A percentile compares a stretch with the other conserved stretches of the same genome.
These are phyloP conservation scores for Hemicordylus capensis DNA, from an alignment of 2,113 vertebrate genomes.

Conservation along the genomic window DNA sequence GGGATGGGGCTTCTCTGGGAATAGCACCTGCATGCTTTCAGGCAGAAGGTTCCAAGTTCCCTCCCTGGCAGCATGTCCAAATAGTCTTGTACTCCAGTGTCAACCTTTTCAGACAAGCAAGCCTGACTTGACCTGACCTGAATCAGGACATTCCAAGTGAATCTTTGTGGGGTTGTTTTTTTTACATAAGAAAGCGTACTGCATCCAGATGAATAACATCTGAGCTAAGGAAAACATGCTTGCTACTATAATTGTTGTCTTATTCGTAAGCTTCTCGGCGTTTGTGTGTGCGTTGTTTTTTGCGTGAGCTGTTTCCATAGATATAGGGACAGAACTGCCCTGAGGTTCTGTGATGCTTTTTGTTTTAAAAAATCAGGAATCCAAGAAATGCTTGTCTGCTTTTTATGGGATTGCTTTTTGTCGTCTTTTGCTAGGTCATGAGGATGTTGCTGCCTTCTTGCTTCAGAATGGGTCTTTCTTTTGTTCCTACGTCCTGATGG, in stretches of 20 bases:
- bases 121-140: neutral
- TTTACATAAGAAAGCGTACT: neutral
- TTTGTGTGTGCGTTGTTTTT: neutral
- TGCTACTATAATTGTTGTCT: neutral
- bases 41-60: too few relatives aligned
- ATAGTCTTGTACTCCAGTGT: too few relatives aligned
- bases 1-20: too few relatives aligned
- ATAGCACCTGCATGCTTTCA: too few relatives aligned
- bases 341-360: neutral
- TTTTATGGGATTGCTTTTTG: neutral
- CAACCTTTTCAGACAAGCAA: too few relatives aligned
- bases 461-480: constrained; percentile 91
- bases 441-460: constrained; percentile 88
- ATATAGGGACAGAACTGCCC: neutral
- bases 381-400: too few relatives aligned
- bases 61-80: too few relatives aligned
- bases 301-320: neutral
- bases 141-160: too few relatives aligned
- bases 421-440: constrained; percentile 78
- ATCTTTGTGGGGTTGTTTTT: too few relatives aligned
- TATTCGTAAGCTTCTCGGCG: too few relatives aligned
- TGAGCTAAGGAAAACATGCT: neutral
- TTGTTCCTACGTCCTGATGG: constrained; percentile 93
- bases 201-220: neutral
- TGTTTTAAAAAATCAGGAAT: neutral